Conservation (phyloP, 1,140 invertebrate species). For the Drosophila malerkotliana region DNA sequence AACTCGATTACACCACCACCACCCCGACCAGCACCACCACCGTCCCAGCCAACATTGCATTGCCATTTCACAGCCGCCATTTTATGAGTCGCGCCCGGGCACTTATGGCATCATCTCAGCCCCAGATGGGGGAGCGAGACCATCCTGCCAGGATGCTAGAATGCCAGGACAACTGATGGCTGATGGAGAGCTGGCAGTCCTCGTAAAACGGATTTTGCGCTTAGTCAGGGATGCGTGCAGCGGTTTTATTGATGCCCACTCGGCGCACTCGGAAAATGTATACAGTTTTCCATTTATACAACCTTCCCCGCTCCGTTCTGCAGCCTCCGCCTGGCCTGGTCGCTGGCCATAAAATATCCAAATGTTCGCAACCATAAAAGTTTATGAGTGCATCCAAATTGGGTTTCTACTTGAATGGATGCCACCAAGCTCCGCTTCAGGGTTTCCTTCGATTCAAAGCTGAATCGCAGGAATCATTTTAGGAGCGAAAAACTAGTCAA, state of each 20-base stretch:
- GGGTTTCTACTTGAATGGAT: slow-evolving; percentile 28
- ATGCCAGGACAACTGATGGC: slow-evolving; percentile 15
- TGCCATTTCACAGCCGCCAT: slow-evolving; percentile 60
- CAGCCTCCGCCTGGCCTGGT: slow-evolving; percentile 41
- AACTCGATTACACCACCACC: slow-evolving; percentile 70
- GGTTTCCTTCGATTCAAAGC: not conserved
- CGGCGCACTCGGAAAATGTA: slow-evolving; percentile 68
- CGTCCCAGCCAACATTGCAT: slow-evolving; percentile 33
- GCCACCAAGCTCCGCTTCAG: slow-evolving; percentile 18
- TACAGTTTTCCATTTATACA: slow-evolving; percentile 77
- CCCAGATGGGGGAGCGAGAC: slow-evolving; percentile 5
- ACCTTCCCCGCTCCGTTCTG: slow-evolving; percentile 54
- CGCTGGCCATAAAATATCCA: slow-evolving; percentile 61
- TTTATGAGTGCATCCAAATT: slow-evolving; percentile 65
- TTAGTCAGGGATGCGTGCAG: slow-evolving; percentile 66
- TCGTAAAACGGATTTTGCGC: slow-evolving; percentile 75
- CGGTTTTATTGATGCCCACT: slow-evolving; percentile 50
- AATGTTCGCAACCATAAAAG: slow-evolving; percentile 70
- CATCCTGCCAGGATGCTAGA: slow-evolving; percentile 8
- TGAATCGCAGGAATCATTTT: slow-evolving; percentile 3
- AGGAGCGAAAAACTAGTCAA: slow-evolving; percentile 53
- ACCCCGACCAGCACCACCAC: not conserved
- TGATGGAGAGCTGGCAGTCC: slow-evolving; percentile 43
- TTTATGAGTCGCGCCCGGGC: slow-evolving; percentile 75
- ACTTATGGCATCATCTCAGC: slow-evolving; percentile 72